Evolutionary conservation across 1,140 invertebrate genomes (phyloP).

Genomic region (Arctopsyche grandis): DNA sequence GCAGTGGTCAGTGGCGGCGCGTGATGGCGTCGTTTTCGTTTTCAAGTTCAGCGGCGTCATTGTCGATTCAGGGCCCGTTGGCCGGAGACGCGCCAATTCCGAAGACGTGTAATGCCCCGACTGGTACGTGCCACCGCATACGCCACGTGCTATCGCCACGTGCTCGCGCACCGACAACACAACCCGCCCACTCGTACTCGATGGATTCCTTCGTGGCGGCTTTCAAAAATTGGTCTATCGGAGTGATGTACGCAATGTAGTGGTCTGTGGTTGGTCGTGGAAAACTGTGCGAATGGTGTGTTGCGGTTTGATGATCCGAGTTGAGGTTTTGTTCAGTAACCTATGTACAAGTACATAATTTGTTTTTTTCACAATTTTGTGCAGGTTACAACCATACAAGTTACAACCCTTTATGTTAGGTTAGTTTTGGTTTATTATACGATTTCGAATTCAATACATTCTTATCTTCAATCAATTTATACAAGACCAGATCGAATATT

Average conservation of each 20-base stretch:
- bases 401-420: no score
- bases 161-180: background rate
- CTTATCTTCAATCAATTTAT: no score
- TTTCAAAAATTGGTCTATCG: no score
- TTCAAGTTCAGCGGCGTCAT: constrained; percentile 15
- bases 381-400: no score
- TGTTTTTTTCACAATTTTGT: no score
- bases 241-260: background rate
- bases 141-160: background rate
- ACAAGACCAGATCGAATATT: no score
- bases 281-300: background rate
- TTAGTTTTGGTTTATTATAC: no score
- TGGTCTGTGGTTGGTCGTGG: background rate
- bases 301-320: background rate
- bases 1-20: background rate
- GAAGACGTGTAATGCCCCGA: constrained; percentile 12
- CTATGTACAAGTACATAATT: background rate
- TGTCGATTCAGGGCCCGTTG: constrained; percentile 19
- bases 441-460: no score
- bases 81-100: background rate
- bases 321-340: background rate
- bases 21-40: constrained; percentile 13
- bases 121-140: background rate
- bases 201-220: no score
- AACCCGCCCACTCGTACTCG: background rate